These are phyloP conservation scores for Alligator mississippiensis DNA, from an alignment of 2,113 vertebrate species.

Conservation along the genomic window DNA sequence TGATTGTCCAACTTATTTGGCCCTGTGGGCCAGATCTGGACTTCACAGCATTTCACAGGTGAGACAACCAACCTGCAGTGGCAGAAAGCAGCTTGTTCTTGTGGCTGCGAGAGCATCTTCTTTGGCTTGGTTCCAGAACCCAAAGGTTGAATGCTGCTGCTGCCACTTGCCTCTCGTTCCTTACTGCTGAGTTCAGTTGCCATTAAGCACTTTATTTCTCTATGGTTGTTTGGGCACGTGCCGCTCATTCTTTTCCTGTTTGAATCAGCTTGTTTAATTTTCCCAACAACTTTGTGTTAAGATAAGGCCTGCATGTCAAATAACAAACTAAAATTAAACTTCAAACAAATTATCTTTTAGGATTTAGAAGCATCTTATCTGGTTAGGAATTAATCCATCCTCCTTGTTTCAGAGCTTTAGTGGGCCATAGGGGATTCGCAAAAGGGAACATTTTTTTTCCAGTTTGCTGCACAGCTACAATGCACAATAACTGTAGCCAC, in stretches of 20 bases:
- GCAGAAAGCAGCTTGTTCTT: too few relatives aligned
- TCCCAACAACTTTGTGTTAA: slow-evolving; percentile 70
- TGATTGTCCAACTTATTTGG: background rate
- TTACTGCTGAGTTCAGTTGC: background rate
- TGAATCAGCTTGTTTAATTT: slow-evolving; percentile 71
- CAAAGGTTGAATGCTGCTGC: too few relatives aligned
- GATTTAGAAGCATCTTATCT: slow-evolving; percentile 72
- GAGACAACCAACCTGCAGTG: too few relatives aligned
- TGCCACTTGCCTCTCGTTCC: too few relatives aligned
- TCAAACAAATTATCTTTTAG: slow-evolving; percentile 78
- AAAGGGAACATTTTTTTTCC: slow-evolving; percentile 64
- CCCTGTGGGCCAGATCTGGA: too few relatives aligned
- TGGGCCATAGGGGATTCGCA: slow-evolving; percentile 28
- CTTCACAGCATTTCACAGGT: too few relatives aligned
- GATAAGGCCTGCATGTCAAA: slow-evolving; percentile 65
- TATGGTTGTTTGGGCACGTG: background rate
- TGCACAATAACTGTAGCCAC: slow-evolving; percentile 26
- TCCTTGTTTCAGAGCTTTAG: slow-evolving; percentile 72
- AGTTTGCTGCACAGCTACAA: background rate
- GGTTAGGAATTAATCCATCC: slow-evolving; percentile 72
- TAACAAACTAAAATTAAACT: slow-evolving; percentile 80
- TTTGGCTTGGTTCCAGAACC: too few relatives aligned
- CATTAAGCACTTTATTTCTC: background rate
- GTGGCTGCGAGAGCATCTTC: too few relatives aligned
- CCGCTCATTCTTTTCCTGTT: slow-evolving; percentile 36